Percentiles rank a stretch among this genome's conserved stretches.
Evolutionary conservation across 2,113 vertebrate genomes (phyloP).

Genomic region (Aegotheles bennettii): DNA sequence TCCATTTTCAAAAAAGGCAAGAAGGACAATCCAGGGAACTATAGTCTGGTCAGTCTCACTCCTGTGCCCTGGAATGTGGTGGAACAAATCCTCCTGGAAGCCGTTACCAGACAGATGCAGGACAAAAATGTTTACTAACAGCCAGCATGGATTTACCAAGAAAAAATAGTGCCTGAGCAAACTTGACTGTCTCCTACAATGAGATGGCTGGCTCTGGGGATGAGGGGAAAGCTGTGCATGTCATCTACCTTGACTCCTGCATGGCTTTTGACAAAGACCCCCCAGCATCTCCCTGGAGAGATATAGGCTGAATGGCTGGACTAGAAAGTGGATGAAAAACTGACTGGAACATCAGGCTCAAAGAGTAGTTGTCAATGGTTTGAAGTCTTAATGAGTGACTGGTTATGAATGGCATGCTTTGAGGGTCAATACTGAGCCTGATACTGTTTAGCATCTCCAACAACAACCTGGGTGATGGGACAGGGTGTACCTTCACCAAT

Average conservation of each 20-base stretch:
- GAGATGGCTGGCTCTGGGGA: neutral
- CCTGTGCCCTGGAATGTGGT: neutral
- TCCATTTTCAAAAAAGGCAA: neutral
- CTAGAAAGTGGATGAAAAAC: neutral
- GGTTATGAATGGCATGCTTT: neutral
- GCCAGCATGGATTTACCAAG: neutral
- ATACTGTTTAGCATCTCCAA: neutral
- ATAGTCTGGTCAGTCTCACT: neutral
- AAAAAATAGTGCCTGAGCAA: neutral
- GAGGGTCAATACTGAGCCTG: neutral
- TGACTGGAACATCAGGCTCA: neutral
- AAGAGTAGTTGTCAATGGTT: neutral
- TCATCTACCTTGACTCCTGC: neutral
- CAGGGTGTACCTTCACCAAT: neutral
- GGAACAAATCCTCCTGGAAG: neutral
- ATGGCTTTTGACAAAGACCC: neutral
- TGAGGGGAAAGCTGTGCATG: neutral
- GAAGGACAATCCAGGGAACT: too few relatives aligned
- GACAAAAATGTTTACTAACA: neutral
- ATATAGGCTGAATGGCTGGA: neutral
- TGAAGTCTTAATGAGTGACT: neutral
- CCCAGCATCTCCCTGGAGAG: neutral
- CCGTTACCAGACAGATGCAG: neutral
- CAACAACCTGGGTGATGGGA: neutral
- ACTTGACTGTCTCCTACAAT: neutral